Evolutionary conservation across 2,113 vertebrate genomes (phyloP), one percentile per base, ranked within the genome.

Genomic region (Scalopus aquaticus): DNA sequence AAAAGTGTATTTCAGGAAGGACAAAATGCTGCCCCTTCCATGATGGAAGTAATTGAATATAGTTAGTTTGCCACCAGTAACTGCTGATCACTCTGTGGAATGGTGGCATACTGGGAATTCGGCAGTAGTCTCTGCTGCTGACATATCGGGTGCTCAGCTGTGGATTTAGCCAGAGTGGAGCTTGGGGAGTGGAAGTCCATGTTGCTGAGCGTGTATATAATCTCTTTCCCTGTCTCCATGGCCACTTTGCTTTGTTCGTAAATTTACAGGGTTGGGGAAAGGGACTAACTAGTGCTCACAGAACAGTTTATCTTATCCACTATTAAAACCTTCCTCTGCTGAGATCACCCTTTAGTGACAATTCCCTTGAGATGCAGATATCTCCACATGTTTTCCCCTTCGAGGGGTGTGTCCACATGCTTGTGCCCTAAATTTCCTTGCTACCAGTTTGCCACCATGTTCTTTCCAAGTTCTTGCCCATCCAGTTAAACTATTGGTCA

Each of bases 261-360:
- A 69, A 49, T 24, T 67, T 77, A 65, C 2, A 78, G 30, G 56
- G 58, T 54, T 83, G 32, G 39, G 20, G 70, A 58, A 72, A 94
- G n/a, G 92, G 20, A 46, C 56, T 87, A 3, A 92, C 60, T 81
- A 54, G 32, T 64, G 19, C 64, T 15, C 20, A 67, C 16, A 39
- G 49, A 76, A 51, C 5, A 39, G 32, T 7, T 60, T 67, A 42
- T 37, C 13, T 58, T 95, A 44, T 35, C 39, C 24, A 30, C 35
- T 72, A 86, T 77, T 64, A 65, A 70, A 90, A 56, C 64, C 12
- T 15, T 92, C 15, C 73, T 92, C 62, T 94, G 37, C 30, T 78
- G 58, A 87, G 19, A 46, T 87, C 72, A 92, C 15, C 24, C 12
- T 82, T 90, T 93, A 39, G 28, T 88, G 60, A 79, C 15, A 35